A percentile compares a stretch with the other conserved stretches of the same genome.
These are phyloP conservation scores for Metallyticus violacea DNA, from an alignment of 2,888 invertebrate genomes.

Conservation along the genomic window DNA sequence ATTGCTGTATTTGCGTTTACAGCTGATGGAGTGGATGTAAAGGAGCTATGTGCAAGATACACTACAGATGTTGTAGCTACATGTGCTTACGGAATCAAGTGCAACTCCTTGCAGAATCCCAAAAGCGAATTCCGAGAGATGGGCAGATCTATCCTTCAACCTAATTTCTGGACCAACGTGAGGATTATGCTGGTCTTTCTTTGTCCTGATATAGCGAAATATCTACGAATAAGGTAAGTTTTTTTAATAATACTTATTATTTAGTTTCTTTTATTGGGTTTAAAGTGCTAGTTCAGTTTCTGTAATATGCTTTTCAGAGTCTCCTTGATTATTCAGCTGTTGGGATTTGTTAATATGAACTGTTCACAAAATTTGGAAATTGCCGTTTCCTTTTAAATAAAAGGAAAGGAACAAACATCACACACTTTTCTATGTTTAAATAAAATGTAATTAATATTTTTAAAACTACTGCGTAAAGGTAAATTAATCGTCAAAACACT, in stretches of 20 bases:
- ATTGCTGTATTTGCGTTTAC: neutral
- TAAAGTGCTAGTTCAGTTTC: too few species aligned
- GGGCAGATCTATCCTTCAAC: conserved; percentile 26
- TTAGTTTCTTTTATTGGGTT: too few species aligned
- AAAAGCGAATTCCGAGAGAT: conserved; percentile 32
- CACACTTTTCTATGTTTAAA: too few species aligned
- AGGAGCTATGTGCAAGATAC: conserved; percentile 27
- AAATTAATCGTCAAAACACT: too few species aligned
- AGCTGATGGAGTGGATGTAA: conserved; percentile 11
- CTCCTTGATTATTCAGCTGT: too few species aligned
- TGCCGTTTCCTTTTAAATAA: too few species aligned
- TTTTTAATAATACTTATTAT: neutral
- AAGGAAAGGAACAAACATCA: too few species aligned
- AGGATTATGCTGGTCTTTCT: neutral
- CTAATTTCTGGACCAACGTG: conserved; percentile 19
- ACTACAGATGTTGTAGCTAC: conserved; percentile 32
- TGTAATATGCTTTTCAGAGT: too few species aligned
- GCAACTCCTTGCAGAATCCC: conserved; percentile 31
- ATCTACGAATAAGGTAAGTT: neutral
- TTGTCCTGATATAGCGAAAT: neutral
- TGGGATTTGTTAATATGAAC: too few species aligned
- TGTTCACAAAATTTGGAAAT: too few species aligned
- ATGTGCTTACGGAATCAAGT: conserved; percentile 30
- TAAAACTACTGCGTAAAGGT: too few species aligned
- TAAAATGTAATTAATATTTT: too few species aligned